Percentiles rank a stretch among this genome's conserved stretches.
Evolutionary conservation across 1,140 invertebrate species (phyloP).

Genomic region (Diprion similis): DNA sequence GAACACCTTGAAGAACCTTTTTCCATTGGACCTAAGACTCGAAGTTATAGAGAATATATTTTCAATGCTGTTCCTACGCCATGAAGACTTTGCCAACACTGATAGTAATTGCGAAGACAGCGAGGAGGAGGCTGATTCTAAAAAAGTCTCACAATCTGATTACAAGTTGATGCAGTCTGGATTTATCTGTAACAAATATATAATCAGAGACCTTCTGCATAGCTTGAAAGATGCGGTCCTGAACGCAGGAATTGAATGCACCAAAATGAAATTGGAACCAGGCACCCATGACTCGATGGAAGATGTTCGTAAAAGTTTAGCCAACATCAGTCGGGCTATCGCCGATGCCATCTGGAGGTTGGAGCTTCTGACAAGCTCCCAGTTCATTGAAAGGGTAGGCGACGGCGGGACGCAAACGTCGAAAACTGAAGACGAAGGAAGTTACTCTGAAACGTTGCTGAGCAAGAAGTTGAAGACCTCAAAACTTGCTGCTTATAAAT

Average conservation of each 20-base stretch:
- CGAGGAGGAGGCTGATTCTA: conserved; percentile 32
- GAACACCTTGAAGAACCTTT: conserved; percentile 34
- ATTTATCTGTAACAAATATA: conserved; percentile 50
- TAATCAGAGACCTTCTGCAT: conserved; percentile 39
- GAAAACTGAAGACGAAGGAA: neutral
- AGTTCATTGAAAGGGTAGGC: conserved; percentile 37
- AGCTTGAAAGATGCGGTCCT: conserved; percentile 37
- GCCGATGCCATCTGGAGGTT: conserved; percentile 48
- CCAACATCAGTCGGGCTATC: conserved; percentile 30
- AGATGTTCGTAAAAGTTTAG: conserved; percentile 32
- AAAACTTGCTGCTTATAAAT: conserved; percentile 26
- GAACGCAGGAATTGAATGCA: conserved; percentile 28
- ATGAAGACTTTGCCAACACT: conserved; percentile 41
- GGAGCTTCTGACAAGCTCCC: conserved; percentile 39
- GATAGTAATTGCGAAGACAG: conserved; percentile 26
- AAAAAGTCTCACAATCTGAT: neutral
- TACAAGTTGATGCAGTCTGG: conserved; percentile 25
- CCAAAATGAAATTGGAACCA: conserved; percentile 27
- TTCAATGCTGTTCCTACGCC: conserved; percentile 47
- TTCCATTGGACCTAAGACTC: conserved; percentile 38
- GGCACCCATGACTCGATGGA: conserved; percentile 16
- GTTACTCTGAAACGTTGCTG: conserved; percentile 4
- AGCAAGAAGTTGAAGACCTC: conserved; percentile 32
- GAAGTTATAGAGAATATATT: conserved; percentile 51
- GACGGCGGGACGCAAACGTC: conserved; percentile 1